Percentiles rank a stretch among this genome's conserved stretches.
Evolutionary conservation across 2,888 invertebrate species (phyloP).

Genomic region (Aromia moschata): DNA sequence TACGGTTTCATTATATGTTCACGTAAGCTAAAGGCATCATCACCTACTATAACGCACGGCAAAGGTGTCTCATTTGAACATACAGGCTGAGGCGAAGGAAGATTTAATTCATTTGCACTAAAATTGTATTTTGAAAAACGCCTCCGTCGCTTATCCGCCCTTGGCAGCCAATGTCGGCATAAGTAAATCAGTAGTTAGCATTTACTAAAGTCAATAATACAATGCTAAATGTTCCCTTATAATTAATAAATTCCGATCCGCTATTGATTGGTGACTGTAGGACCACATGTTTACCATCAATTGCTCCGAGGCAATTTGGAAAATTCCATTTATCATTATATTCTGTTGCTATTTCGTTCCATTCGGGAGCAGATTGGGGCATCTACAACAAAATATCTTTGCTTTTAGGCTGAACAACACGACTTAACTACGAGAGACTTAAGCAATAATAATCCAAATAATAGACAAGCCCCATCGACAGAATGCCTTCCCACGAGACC

Average conservation of each 20-base stretch:
- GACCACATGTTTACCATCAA: slow-evolving; percentile 54
- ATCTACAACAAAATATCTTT: slow-evolving; percentile 19
- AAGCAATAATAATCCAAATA: too few species aligned
- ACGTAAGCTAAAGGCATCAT: slow-evolving; percentile 33
- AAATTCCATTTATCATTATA: slow-evolving; percentile 41
- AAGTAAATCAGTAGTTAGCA: slow-evolving; percentile 55
- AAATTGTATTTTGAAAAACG: slow-evolving; percentile 41
- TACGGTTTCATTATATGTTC: slow-evolving; percentile 42
- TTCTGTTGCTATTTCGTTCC: slow-evolving; percentile 19
- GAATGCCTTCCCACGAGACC: too few species aligned
- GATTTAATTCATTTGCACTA: slow-evolving; percentile 33
- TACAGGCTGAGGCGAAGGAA: slow-evolving; percentile 22
- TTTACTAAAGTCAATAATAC: slow-evolving; percentile 57
- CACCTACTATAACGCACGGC: slow-evolving; percentile 28
- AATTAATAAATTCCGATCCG: slow-evolving; percentile 50
- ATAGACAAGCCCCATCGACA: too few species aligned
- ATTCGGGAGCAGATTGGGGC: slow-evolving; percentile 23
- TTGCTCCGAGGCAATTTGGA: slow-evolving; percentile 50
- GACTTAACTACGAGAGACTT: too few species aligned
- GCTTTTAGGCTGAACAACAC: too few species aligned
- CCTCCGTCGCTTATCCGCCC: slow-evolving; percentile 53
- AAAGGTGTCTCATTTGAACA: too few species aligned
- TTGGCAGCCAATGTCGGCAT: slow-evolving; percentile 52
- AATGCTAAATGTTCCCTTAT: slow-evolving; percentile 52
- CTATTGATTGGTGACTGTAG: slow-evolving; percentile 47